Base-by-base conservation (phyloP, 1,140 invertebrate genomes). In the Bombus huntii region DNA sequence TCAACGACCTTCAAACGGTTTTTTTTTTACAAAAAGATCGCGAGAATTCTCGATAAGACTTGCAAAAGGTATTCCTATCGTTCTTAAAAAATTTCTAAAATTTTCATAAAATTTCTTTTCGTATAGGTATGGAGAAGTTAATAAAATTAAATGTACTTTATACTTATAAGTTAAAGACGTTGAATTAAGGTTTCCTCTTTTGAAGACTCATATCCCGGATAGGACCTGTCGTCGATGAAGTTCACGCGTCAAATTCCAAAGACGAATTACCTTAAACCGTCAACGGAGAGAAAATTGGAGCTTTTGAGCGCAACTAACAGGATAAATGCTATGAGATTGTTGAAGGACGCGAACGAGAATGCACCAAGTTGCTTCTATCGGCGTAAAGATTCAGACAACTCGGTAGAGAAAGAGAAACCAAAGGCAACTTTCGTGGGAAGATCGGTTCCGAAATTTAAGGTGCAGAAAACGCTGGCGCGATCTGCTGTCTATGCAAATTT, bases 201-300 rank as follows among this genome's bases (percentile, higher is more conserved):
- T 85, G 68, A 85, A 79, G 77, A 83, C 42, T 68, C 71, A 18
- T 86, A 76, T 81, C 47, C 34, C 62, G 81, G 80, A 72, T 77
- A 86, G 85, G 72, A 86, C 22, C 15, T 72, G 39, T 28, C 73
- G 34, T 18, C 1, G 31, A 34, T 4, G 66, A 83, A 72, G 57
- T 77, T 82, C 10, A 9, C 57, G 1, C 65, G 74, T 5, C 8
- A 72, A 42, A 31, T 86, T 62, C 85, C 85, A 8, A 31, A 12
- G 10, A 62, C 85, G n/a, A 86, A 76, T 31, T 86, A 86, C 42
- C 2, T 77, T 22, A 57, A 70, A 37, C 80, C 85, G 1, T 70
- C 13, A 10, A 86, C 28, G 12, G 73, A 83, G n/a, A 31, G 1
- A 3, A 87, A 77, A 66, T 83, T 83, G 39, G 31, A 77, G 3